phyloP scores from a whole-genome alignment of 2,797 vertebrate species.

The Ctenochaetus hawaiiensis region DNA sequence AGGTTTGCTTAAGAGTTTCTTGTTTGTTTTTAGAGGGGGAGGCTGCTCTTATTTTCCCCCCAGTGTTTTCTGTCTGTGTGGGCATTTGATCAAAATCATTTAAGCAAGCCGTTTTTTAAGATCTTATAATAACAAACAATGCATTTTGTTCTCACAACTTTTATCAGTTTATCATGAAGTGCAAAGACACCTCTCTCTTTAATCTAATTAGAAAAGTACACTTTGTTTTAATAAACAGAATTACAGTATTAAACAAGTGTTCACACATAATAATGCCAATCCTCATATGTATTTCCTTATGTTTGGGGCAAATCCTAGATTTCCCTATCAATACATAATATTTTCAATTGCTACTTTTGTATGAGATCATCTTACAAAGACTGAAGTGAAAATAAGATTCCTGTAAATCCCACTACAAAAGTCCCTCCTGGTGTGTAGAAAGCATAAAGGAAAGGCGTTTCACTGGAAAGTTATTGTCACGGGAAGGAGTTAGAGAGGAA shows the following conservation, averaged over 20 bases:
- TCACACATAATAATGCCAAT: neutral
- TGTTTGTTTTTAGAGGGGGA: constrained; percentile 40
- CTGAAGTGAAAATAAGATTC: neutral
- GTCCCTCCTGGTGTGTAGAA: neutral
- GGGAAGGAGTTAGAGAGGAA: constrained; percentile 34
- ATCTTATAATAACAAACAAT: neutral
- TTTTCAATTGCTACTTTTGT: neutral
- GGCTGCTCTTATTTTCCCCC: neutral
- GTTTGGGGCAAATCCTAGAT: neutral
- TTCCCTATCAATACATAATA: no score
- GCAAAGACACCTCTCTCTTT: neutral
- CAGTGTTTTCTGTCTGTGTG: neutral
- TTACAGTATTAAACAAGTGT: neutral
- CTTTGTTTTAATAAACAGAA: no score
- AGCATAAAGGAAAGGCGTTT: constrained; percentile 36
- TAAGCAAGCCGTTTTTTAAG: neutral
- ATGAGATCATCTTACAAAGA: neutral
- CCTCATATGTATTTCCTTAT: neutral
- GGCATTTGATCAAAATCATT: neutral
- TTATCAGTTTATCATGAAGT: neutral
- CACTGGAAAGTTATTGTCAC: constrained; percentile 8
- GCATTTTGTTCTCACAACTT: neutral
- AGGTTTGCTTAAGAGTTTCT: constrained; percentile 23
- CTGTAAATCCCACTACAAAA: neutral
- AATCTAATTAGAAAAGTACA: neutral